A percentile compares a stretch with the other conserved stretches of the same genome.
Conservation (phyloP, 2,888 invertebrate species). For the Seira musarum region DNA sequence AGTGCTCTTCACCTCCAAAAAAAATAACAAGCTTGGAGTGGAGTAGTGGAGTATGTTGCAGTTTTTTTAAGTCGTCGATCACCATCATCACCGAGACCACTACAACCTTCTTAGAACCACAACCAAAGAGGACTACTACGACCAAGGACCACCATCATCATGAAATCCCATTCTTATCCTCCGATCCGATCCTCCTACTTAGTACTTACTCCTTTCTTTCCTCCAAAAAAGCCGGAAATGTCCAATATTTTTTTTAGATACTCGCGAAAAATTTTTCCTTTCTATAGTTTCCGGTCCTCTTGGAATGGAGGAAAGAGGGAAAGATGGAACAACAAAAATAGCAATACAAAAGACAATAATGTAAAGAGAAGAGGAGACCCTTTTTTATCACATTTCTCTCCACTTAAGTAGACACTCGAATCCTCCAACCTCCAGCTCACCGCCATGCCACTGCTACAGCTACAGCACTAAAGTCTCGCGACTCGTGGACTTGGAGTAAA, state of each 20-base stretch:
- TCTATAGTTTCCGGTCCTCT: background rate
- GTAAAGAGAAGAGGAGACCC: background rate
- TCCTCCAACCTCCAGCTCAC: background rate
- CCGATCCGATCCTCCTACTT: background rate
- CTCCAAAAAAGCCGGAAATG: background rate
- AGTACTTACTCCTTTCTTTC: no score
- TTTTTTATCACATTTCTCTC: conserved; percentile 6
- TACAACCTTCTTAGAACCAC: no score
- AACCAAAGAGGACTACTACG: no score
- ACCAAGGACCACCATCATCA: background rate
- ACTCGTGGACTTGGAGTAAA: background rate
- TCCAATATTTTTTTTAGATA: background rate
- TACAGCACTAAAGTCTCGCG: no score
- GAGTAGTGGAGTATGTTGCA: background rate
- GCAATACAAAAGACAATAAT: background rate
- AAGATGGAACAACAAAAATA: no score
- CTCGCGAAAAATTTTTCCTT: background rate
- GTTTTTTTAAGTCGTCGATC: background rate
- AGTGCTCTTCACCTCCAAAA: conserved; percentile 7
- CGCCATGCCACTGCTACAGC: background rate
- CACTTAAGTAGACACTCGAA: conserved; percentile 7
- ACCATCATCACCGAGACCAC: no score
- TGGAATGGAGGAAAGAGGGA: no score
- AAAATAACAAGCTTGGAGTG: background rate
- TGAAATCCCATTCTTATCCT: background rate